Conservation (phyloP, 2,797 vertebrate genomes). For the Enteromius unitaeniatus region DNA sequence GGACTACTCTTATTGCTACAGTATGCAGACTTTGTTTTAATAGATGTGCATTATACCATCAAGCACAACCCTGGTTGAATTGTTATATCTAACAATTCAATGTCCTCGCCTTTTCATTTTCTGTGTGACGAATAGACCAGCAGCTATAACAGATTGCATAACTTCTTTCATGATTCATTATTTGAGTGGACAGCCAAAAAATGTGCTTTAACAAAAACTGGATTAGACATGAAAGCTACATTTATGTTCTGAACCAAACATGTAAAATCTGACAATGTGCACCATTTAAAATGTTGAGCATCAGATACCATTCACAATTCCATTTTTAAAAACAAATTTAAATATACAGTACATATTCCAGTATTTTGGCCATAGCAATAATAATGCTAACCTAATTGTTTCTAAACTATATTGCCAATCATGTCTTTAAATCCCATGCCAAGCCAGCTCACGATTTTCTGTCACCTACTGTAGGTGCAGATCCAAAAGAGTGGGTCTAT, state of each 20-base stretch:
- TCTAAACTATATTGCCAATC: background rate
- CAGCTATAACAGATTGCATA: conserved; percentile 16
- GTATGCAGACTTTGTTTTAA: background rate
- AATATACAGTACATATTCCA: background rate
- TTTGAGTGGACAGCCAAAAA: background rate
- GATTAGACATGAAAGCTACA: background rate
- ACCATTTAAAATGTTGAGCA: background rate
- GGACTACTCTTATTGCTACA: background rate
- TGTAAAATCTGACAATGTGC: background rate
- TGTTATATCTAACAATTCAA: background rate
- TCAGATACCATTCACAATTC: background rate
- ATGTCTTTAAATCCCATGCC: background rate
- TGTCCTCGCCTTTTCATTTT: background rate
- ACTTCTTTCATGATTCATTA: conserved; percentile 19
- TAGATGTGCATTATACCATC: background rate
- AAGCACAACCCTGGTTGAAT: background rate
- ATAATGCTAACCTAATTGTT: background rate
- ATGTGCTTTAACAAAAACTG: background rate
- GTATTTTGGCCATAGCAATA: no score
- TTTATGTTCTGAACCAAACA: background rate
- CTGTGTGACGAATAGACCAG: background rate
- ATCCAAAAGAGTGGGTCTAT: background rate
- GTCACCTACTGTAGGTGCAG: background rate
- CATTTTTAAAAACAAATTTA: background rate
- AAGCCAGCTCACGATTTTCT: background rate